Percentiles rank a stretch among this genome's conserved stretches.
These are phyloP conservation scores for Scartelaos histophorus DNA, from an alignment of 2,113 vertebrate species.

Conservation along the genomic window DNA sequence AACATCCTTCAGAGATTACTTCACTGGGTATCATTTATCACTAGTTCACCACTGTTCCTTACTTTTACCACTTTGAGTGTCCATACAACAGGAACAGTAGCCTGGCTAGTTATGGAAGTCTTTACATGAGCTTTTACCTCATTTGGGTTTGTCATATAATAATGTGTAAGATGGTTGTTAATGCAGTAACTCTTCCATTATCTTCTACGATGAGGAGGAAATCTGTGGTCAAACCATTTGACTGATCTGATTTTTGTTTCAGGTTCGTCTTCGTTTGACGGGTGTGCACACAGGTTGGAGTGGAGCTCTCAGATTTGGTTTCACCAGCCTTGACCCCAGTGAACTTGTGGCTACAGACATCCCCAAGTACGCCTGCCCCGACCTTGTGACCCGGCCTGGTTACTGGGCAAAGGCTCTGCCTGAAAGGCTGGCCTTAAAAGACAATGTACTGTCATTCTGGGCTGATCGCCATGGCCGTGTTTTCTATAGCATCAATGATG, in stretches of 20 bases:
- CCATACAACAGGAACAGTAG: too few species aligned
- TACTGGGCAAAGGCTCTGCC: constrained; percentile 99
- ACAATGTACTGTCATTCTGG: constrained; percentile 97
- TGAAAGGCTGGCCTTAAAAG: constrained; percentile 89
- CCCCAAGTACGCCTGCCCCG: constrained; percentile 97
- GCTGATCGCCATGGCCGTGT: constrained; percentile 93
- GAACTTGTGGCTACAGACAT: constrained; percentile 89
- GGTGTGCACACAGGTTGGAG: constrained; percentile 96
- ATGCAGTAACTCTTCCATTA: not conserved
- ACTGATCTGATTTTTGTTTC: not conserved
- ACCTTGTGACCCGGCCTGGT: constrained; percentile 92
- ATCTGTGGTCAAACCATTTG: not conserved
- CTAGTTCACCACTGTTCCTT: not conserved
- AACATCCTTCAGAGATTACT: not conserved
- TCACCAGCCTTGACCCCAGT: constrained; percentile 91
- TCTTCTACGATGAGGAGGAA: not conserved
- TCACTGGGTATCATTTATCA: not conserved
- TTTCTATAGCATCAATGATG: constrained; percentile 96
- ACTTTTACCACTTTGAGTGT: not conserved
- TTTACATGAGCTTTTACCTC: too few species aligned
- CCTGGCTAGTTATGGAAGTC: too few species aligned
- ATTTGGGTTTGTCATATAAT: too few species aligned
- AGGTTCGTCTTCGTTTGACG: constrained; percentile 88
- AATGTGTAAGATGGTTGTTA: not conserved
- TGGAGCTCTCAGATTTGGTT: constrained; percentile 94